Base-by-base conservation (phyloP, 2,113 vertebrate species). In the Hylia prasina region DNA sequence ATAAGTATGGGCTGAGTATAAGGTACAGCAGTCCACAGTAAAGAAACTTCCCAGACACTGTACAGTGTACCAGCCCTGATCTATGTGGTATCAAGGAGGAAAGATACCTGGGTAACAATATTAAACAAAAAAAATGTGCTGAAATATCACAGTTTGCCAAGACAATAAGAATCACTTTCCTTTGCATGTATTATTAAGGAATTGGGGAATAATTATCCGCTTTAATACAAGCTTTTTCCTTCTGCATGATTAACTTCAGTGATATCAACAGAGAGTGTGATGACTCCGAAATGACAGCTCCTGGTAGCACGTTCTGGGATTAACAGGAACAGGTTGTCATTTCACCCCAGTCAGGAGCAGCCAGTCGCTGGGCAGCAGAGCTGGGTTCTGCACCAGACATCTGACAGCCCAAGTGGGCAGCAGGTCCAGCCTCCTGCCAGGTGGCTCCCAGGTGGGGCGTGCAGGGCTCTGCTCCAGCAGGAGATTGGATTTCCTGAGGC, bases 291-390 rank as follows among this genome's bases (percentile, higher is more conserved):
- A 83, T 94, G 93, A 95, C 95, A 97, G 87, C 85, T 96, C 64
- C 79, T 64, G 75, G 92, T 95, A 92, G 94, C 95, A 93, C 69
- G 39, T 95, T 92, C 92, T 66, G 94, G 90, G 90, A 94, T 93
- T 70, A 96, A 76, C 82, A 96, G n/a, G 44, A 96, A 76, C 88
- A 93, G 92, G 88, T 95, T 96, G 90, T 95, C 88, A 90, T 60
- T 95, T 81, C 48, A 80, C 68, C 79, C 92, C 60, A 81, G 90
- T 53, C 44, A 64, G 75, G 85, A 88, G 35, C 75, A 90, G 72
- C 44, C 93, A 65, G 82, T 63, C 11, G 61, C 93, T 68, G 91
- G 94, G 9, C 93, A 60, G 91, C 60, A 82, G 82, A 93, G 71
- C 33, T 0, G 7, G 47, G 35, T 50, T 88, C 66, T 58, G 82